Evolutionary conservation across 1,140 invertebrate species (phyloP), one percentile per base, ranked within the genome.

Genomic region (Thrips palmi): DNA sequence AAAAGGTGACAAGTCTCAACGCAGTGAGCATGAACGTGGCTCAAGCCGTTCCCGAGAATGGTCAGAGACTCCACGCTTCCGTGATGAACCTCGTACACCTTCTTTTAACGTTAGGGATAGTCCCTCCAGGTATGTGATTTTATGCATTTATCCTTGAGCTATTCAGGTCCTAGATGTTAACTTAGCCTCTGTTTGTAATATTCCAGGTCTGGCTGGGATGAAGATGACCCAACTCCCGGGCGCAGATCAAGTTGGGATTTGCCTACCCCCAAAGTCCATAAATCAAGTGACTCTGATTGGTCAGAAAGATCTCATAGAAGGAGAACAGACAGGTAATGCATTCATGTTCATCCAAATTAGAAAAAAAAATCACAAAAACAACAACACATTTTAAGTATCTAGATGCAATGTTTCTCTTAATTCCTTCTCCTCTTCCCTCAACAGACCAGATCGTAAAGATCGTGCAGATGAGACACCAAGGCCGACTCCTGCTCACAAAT

Each of bases 181-280:
- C 8, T 33, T 3, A 25, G 25, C 21, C 21, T n/a, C 31, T 12
- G 19, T 37, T 43, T 39, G 37, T 37, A 32, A 45, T 60, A 60
- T 28, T 64, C 59, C 5, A 76, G 71, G 52, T 75, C 77, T 27
- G 70, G 70, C 7, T 96, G 91, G 91, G 86, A 97, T 53, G 80
- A 87, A 45, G 74, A 78, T 42, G 72, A 74, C 20, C 64, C 59
- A 39, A 63, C 66, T 2, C 71, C 72, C 11, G 48, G 63, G 20
- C 70, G 69, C 47, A 66, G 64, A 47, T 89, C 85, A 4, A 72
- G 72, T 30, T 97, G 91, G 88, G 92, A 97, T 60, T 72, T 85
- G 51, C 87, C 88, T 0, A 93, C 89, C 1, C 89, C 89, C 24
- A 20, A 20, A 15, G 12, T 31, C 10, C 17, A 33, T 11, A 4